Conservation (phyloP, 2,888 invertebrate species). For the Andrena praecox region DNA sequence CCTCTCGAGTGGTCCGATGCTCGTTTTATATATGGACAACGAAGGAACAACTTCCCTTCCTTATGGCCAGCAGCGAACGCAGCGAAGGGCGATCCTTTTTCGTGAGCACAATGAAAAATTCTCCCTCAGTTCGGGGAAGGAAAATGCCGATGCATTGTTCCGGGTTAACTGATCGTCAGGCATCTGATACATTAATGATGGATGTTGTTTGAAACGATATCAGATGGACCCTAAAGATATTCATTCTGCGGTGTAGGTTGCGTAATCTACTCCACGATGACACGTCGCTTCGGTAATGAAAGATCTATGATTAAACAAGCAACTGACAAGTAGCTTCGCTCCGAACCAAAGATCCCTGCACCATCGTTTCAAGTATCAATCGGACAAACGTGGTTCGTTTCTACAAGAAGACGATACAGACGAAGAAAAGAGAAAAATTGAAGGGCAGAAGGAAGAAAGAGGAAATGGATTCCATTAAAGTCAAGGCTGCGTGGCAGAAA, state of each 20-base stretch:
- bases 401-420: no score
- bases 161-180: constrained; percentile 21
- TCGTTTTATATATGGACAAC: constrained; percentile 43
- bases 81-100: constrained; percentile 23
- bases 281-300: no score
- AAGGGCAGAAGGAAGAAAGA: neutral
- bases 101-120: constrained; percentile 45
- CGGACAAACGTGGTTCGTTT: no score
- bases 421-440: no score
- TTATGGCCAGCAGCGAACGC: constrained; percentile 20
- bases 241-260: neutral
- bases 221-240: neutral
- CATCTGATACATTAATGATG: constrained; percentile 21
- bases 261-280: no score
- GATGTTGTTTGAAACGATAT: constrained; percentile 20
- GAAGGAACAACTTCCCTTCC: constrained; percentile 12
- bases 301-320: no score
- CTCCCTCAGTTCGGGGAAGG: neutral
- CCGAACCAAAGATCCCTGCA: no score
- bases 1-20: constrained; percentile 40
- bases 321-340: no score
- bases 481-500: constrained; percentile 22
- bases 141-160: constrained; percentile 46
- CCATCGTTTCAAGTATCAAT: no score
- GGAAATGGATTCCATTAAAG: constrained; percentile 30